Evolutionary conservation across 2,888 invertebrate species (phyloP), one percentile per base, ranked within the genome.

Genomic region (Blastobasis adustella): DNA sequence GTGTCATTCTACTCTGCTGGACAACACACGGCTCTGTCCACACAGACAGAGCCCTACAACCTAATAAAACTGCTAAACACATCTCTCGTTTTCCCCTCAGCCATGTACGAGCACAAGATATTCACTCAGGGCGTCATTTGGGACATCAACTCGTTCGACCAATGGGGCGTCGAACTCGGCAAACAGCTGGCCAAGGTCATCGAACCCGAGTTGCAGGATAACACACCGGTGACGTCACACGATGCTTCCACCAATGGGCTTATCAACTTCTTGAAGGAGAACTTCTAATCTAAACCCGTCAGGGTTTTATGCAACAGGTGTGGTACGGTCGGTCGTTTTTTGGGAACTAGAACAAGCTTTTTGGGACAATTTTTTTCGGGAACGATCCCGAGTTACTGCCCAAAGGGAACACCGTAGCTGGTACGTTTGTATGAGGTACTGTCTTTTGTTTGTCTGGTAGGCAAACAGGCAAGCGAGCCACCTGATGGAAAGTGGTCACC

Each of bases 71-170:
- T 23, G 1, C 1, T 23, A 10, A 10, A 44, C 1, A 44, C 8
- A 8, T 8, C n/a, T 44, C 46, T 46, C 23, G 23, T 36, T 37
- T 43, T 50, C 39, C 51, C 54, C 86, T 47, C 85, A 96, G 99
- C 97, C 0, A 92, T 97, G 89, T 99, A 99, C 81, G 99, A 99
- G 79, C 98, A 98, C 82, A 99, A 99, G 88, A 99, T 99, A 67
- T 99, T 99, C 89, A 95, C 95, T 0, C 99, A 99, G 81, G 99
- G 99, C 45, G 93, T 97, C 47, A 95, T 99, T 69, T 99, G 99
- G 99, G 96, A 99, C 82, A 98, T 99, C 75, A 99, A 99, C 82
- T 99, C 99, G 0, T 99, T 95, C 81, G 99, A 99, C 89, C 99
- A 99, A 75, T 99, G 99, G 98, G 99, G 99, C 41, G 99, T 99